Conservation (phyloP, 2,888 invertebrate species). For the Ectemnius cavifrons region DNA sequence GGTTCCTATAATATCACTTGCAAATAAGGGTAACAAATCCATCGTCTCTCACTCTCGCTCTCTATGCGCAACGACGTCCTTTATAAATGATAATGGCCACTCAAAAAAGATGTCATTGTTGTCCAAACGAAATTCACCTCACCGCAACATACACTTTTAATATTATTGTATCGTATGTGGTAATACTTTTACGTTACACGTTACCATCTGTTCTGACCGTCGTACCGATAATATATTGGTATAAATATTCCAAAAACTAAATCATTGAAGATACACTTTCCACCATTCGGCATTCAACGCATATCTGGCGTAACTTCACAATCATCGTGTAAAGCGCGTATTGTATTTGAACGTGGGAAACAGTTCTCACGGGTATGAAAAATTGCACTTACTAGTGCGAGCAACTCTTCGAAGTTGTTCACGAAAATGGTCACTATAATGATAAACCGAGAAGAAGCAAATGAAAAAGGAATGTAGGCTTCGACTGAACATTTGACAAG, state of each 20-base stretch:
- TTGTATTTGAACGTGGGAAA: too few species aligned
- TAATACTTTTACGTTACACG: slow-evolving; percentile 49
- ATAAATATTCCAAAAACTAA: slow-evolving; percentile 48
- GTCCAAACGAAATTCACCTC: slow-evolving; percentile 27
- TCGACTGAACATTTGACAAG: slow-evolving; percentile 33
- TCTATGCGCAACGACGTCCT: slow-evolving; percentile 5
- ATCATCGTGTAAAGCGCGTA: slow-evolving; percentile 3
- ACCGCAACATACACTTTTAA: slow-evolving; percentile 33
- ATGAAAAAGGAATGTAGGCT: slow-evolving; percentile 3
- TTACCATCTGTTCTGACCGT: slow-evolving; percentile 45
- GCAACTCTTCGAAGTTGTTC: not conserved
- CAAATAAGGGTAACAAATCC: slow-evolving; percentile 20
- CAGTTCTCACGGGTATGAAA: slow-evolving; percentile 3
- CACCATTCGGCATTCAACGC: slow-evolving; percentile 36
- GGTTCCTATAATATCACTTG: slow-evolving; percentile 2
- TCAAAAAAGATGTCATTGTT: slow-evolving; percentile 30
- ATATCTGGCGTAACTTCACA: slow-evolving; percentile 59
- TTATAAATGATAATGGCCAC: slow-evolving; percentile 20
- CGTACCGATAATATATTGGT: slow-evolving; percentile 54
- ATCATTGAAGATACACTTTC: too few species aligned
- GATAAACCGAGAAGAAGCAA: too few species aligned
- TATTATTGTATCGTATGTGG: slow-evolving; percentile 41
- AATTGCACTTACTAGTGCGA: slow-evolving; percentile 22
- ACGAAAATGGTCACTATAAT: slow-evolving; percentile 27
- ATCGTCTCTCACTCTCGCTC: slow-evolving; percentile 28